phyloP scores from a whole-genome alignment of 2,797 vertebrate species.

The Lepus oiostolus region DNA sequence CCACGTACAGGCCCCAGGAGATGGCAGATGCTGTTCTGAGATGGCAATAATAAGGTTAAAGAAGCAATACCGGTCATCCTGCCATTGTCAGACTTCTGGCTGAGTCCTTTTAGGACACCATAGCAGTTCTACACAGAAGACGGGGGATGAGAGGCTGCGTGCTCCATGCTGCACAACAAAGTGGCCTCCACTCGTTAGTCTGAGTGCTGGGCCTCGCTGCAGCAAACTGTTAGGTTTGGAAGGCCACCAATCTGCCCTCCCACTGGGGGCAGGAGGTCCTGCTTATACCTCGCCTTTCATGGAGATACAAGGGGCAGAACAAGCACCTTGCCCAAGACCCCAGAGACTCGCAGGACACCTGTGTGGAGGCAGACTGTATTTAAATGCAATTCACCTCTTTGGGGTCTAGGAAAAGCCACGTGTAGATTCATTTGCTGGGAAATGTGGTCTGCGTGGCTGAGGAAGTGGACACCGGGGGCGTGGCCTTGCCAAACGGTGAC shows the following conservation, averaged over 20 bases:
- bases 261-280: neutral
- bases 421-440: slow-evolving; percentile 91
- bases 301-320: neutral
- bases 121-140: neutral
- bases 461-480: slow-evolving; percentile 85
- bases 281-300: neutral
- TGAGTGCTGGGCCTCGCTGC: neutral
- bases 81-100: neutral
- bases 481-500: slow-evolving; percentile 87
- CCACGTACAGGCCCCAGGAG: neutral
- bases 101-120: neutral
- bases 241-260: neutral
- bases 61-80: neutral
- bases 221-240: neutral
- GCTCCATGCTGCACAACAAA: neutral
- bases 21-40: neutral
- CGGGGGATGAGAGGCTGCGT: neutral
- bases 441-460: slow-evolving; percentile 87
- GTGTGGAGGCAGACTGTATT: slow-evolving; percentile 70
- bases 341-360: slow-evolving; percentile 17
- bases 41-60: neutral
- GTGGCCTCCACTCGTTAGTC: neutral
- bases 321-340: neutral
- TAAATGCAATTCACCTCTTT: slow-evolving; percentile 74
- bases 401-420: slow-evolving; percentile 85